A percentile compares a stretch with the other conserved stretches of the same genome.
Evolutionary conservation across 2,888 invertebrate species (phyloP).

Genomic region (Beris chalybata): DNA sequence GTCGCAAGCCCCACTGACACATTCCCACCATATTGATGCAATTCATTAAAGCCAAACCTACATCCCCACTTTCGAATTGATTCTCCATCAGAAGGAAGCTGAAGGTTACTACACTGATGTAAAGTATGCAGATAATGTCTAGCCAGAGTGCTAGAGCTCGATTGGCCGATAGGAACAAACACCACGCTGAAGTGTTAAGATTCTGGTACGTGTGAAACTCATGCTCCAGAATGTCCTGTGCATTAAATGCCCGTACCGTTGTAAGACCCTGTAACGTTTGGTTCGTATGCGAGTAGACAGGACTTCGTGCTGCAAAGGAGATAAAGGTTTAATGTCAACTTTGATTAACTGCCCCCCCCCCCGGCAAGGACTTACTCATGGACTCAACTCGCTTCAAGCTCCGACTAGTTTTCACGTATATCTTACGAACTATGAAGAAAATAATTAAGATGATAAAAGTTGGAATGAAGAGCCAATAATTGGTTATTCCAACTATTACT

Average conservation of each 20-base stretch:
- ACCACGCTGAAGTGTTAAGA: conserved; percentile 74
- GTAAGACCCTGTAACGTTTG: conserved; percentile 75
- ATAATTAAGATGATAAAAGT: conserved; percentile 62
- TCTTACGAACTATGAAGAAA: conserved; percentile 63
- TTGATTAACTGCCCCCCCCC: neutral
- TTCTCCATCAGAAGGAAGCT: conserved; percentile 72
- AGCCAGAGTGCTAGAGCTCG: conserved; percentile 93
- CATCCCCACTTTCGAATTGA: conserved; percentile 61
- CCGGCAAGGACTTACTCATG: conserved; percentile 48
- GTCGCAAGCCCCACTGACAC: conserved; percentile 83
- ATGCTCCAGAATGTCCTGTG: conserved; percentile 61
- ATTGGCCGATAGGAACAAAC: conserved; percentile 80
- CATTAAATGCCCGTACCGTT: conserved; percentile 75
- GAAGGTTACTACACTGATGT: conserved; percentile 81
- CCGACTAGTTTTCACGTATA: conserved; percentile 60
- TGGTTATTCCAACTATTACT: conserved; percentile 66
- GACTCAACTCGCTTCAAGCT: conserved; percentile 58
- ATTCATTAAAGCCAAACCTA: conserved; percentile 72
- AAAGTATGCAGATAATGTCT: conserved; percentile 83
- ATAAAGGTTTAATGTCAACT: conserved; percentile 1
- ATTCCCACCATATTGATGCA: conserved; percentile 72
- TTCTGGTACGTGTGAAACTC: conserved; percentile 68
- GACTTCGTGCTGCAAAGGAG: conserved; percentile 67
- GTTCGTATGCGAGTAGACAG: conserved; percentile 75
- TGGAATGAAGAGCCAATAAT: conserved; percentile 64